A percentile compares a stretch with the other conserved stretches of the same genome.
phyloP scores from a whole-genome alignment of 2,113 vertebrate species.

The Anthoscopus minutus region DNA sequence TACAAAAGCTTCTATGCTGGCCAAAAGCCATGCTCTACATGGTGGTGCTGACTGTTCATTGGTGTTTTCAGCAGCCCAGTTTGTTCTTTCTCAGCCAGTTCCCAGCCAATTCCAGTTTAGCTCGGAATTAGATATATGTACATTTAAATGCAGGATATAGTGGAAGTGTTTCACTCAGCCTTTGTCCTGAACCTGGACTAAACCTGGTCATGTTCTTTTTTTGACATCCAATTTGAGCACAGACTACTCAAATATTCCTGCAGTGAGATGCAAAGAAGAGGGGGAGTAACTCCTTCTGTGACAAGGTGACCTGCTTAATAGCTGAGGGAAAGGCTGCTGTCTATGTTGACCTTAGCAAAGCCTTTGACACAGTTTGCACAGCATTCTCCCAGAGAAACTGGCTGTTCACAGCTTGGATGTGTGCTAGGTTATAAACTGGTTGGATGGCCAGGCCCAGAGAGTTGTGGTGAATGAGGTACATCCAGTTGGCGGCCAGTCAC shows the following conservation, averaged over 20 bases:
- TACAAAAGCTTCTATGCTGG: background rate
- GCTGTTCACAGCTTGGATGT: background rate
- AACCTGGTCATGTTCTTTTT: background rate
- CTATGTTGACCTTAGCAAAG: fast-evolving
- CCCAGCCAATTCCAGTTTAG: background rate
- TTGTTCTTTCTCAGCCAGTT: background rate
- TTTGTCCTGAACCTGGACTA: background rate
- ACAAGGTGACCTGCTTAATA: background rate
- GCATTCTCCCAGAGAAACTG: background rate
- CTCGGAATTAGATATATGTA: background rate
- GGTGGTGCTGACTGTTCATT: background rate
- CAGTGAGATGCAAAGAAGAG: background rate
- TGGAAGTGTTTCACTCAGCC: background rate
- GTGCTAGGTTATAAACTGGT: background rate
- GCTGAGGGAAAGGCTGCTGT: background rate
- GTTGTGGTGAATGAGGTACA: background rate
- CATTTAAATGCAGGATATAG: background rate
- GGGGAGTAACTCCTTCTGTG: background rate
- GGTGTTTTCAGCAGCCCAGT: background rate
- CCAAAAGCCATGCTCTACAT: background rate
- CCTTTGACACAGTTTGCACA: background rate
- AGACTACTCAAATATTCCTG: background rate
- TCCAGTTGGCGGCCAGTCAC: background rate
- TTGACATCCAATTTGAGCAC: background rate
- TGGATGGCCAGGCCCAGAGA: background rate